Evolutionary conservation across 2,888 invertebrate species (phyloP).

Genomic region (Zootermopsis nevadensis): DNA sequence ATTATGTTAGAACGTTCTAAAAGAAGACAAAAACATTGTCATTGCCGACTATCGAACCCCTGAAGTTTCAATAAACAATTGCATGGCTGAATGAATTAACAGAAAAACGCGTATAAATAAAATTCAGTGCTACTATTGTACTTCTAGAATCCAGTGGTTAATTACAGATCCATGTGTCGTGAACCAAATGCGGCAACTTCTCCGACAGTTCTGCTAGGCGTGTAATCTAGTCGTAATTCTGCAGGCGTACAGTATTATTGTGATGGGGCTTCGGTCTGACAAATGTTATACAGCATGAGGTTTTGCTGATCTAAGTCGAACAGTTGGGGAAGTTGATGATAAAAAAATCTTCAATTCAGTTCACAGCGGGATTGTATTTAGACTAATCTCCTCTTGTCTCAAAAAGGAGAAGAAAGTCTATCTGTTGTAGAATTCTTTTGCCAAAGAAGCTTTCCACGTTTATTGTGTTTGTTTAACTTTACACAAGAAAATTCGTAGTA

Average conservation of each 20-base stretch:
- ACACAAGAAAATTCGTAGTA: too few relatives aligned
- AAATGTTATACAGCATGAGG: constrained; percentile 6
- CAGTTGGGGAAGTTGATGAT: neutral
- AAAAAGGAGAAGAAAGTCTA: neutral
- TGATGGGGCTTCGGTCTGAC: neutral
- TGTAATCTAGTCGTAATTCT: neutral
- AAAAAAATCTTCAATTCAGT: neutral
- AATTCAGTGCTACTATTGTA: too few relatives aligned
- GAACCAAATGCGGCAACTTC: neutral
- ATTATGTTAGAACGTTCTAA: too few relatives aligned
- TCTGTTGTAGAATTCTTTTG: neutral
- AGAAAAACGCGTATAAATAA: too few relatives aligned
- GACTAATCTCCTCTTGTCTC: neutral
- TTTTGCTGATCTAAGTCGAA: constrained; percentile 1
- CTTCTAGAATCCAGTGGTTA: neutral
- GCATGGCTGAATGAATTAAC: too few relatives aligned
- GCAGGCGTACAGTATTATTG: neutral
- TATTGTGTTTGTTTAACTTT: neutral
- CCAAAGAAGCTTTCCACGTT: neutral
- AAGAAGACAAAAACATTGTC: too few relatives aligned
- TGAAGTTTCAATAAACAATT: too few relatives aligned
- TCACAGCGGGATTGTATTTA: neutral
- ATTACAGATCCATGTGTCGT: neutral
- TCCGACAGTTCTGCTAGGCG: neutral
- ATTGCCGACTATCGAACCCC: too few relatives aligned